Base-by-base conservation (phyloP, 2,113 vertebrate species). In the Dicentrarchus labrax region DNA sequence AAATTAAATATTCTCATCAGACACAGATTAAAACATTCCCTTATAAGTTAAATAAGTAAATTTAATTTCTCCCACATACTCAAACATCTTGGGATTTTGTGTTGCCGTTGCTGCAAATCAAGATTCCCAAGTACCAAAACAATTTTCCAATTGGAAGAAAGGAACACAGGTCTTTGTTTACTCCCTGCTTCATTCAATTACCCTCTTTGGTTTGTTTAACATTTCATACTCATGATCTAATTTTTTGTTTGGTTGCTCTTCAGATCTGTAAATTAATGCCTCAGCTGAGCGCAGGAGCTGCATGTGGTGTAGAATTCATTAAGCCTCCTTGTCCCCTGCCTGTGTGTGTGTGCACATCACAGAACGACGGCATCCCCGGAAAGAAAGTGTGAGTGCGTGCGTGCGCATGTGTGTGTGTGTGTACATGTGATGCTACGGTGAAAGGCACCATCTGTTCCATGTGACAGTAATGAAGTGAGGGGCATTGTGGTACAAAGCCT, bases 401-500 rank as follows among this genome's bases (percentile, higher is more conserved):
- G 74, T 53, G 80, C 67, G 69, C 70, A 80, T 56, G 72, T 30
- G 82, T 70, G 80, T 67, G 77, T 88, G 83, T 80, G 88, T 83
- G 89, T 91, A 89, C 57, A 72, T 88, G 92, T 85, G 88, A 93
- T 89, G 85, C 84, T 82, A 87, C 64, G 90, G 84, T 95, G 95
- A 96, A 96, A 96, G 92, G 93, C 92, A 93, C 95, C 95, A 96
- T 96, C 95, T 96, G 95, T 94, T 96, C 94, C 87, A 85, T 93
- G 93, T 95, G 95, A 95, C 95, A 95, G 94, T 96, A 95, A 96
- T 95, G 94, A 95, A 95, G 95, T 95, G 93, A 95, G 92, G 92
- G 93, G 88, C 88, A 95, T 95, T 95, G 95, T 94, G 88, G 93
- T 78, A 95, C 89, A 93, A 95, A 94, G 89, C 88, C 89, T 89